Conservation (phyloP, 2,888 invertebrate genomes). For the Thecophora atra region DNA sequence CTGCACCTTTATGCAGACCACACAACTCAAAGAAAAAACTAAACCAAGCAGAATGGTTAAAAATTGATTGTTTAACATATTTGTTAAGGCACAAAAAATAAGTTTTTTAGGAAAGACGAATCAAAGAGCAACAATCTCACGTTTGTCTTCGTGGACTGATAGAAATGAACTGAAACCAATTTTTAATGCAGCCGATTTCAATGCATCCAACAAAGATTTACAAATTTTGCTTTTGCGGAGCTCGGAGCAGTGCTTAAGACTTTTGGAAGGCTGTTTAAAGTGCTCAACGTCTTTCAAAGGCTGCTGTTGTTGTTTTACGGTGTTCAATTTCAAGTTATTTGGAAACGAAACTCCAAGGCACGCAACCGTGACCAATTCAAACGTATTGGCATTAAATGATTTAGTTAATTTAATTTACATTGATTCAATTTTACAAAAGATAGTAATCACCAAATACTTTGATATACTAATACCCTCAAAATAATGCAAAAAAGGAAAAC, state of each 20-base stretch:
- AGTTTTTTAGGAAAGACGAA: not conserved
- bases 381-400: not conserved
- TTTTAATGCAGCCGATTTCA: slow-evolving; percentile 1
- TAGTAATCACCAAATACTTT: no score
- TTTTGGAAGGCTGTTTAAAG: not conserved
- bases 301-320: slow-evolving; percentile 1
- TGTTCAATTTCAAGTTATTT: slow-evolving; percentile 25
- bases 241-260: not conserved
- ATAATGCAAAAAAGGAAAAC: no score
- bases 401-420: no score
- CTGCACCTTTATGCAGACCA: slow-evolving; percentile 53
- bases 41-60: slow-evolving; percentile 31
- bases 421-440: no score
- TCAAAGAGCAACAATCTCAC: not conserved
- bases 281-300: not conserved
- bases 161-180: slow-evolving; percentile 52
- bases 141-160: slow-evolving; percentile 48
- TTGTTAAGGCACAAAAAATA: no score
- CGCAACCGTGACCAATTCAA: slow-evolving; percentile 11
- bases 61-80: not conserved
- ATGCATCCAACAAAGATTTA: slow-evolving; percentile 2
- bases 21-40: slow-evolving; percentile 35
- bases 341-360: slow-evolving; percentile 14
- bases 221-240: no score
- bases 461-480: no score